These are phyloP conservation scores for Mola mola DNA, from an alignment of 2,113 vertebrate genomes.

Conservation along the genomic window DNA sequence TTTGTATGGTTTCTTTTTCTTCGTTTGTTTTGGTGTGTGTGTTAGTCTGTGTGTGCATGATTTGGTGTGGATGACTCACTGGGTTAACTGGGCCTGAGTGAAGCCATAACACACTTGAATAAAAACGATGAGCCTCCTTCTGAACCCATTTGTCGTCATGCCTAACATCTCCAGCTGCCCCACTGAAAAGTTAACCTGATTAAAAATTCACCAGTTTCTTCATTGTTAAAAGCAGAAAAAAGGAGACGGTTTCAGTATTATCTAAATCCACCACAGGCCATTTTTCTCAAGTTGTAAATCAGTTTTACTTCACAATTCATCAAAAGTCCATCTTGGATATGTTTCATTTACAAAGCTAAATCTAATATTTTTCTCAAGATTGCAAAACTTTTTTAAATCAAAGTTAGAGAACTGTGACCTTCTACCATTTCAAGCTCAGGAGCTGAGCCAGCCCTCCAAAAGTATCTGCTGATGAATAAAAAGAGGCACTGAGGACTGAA, in stretches of 20 bases:
- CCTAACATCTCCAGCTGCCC: neutral
- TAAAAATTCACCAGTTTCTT: constrained; percentile 9
- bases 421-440: neutral
- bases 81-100: constrained; percentile 62
- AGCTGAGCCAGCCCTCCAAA: neutral
- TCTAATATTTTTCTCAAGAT: neutral
- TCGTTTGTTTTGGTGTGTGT: constrained; percentile 43
- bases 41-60: constrained; percentile 81
- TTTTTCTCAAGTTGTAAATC: neutral
- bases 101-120: constrained; percentile 80
- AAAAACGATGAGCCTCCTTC: constrained; percentile 79
- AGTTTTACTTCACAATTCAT: neutral
- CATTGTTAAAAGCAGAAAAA: too few relatives aligned
- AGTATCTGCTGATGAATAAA: neutral
- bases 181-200: neutral
- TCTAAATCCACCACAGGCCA: neutral
- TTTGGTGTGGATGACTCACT: constrained; percentile 76
- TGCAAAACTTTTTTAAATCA: neutral
- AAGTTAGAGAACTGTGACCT: constrained; percentile 4
- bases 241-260: constrained; percentile 5
- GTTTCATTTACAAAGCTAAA: constrained; percentile 14
- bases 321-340: neutral
- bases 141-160: constrained; percentile 54
- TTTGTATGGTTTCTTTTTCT: constrained; percentile 51
- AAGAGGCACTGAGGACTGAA: constrained; percentile 1